Base-by-base conservation (phyloP, 2,888 invertebrate species). In the Ephialtes manifestator region DNA sequence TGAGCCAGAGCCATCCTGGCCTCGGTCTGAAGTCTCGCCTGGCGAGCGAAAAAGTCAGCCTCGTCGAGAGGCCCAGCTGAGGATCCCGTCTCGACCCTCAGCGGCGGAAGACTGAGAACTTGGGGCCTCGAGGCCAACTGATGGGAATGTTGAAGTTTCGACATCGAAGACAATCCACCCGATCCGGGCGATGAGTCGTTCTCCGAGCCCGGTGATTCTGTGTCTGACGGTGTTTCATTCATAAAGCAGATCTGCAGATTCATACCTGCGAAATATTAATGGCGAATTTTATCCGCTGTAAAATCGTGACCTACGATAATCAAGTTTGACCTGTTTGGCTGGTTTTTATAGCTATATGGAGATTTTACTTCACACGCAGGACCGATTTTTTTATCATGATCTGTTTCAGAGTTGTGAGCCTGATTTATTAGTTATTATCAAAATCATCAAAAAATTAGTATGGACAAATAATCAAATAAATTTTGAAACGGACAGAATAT, bases 211-310 rank as follows among this genome's bases (percentile, higher is more conserved):
- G 97, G 97, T 89, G 97, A 97, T 94, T 97, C 97, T 90, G 96
- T 97, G 94, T 98, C 97, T 74, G 97, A 97, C 84, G 97, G 97
- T 79, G 97, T 97, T 94, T 99, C 98, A 94, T 98, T 98, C 97
- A 98, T 98, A 94, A 98, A 98, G 95, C 98, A 98, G 92, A 99
- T 98, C 95, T 98, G 98, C 74, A 98, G 96, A 95, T 98, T 98
- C 97, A 97, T 98, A 89, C 98, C 97, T 97, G 94, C 35, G 94
- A 68, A 63, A 35, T 1, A 60, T 15, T 35, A 60, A 60, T 2
- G 2, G 1, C 11, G 5, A 28, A 28, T 28, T 58, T 20, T 20
- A 53, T 18, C 20, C 4, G 8, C 53, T 18, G n/a, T 18, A 55
- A 24, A 55, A 55, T 55, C 55, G 2, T 55, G 24, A 24, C 10